Base-by-base conservation (phyloP, 1,140 invertebrate species). In the Bombus vancouverensis region DNA sequence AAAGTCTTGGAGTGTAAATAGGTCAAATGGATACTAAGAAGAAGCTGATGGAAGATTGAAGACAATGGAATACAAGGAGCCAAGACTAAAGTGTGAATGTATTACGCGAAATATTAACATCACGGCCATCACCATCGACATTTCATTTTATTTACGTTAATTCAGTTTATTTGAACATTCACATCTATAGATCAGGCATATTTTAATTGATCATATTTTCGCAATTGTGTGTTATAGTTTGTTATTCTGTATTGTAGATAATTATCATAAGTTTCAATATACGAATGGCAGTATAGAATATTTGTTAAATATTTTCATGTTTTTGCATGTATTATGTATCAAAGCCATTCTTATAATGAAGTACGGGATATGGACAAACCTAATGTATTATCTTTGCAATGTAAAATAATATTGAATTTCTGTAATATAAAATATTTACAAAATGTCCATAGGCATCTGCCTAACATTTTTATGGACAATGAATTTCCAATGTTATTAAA, bases 401-500 rank as follows among this genome's bases (percentile, higher is more conserved):
- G 89, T 90, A 90, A 81, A 86, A 88, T 84, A 90, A 75, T 86
- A 84, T 80, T 65, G 75, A 80, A 88, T 81, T 85, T 76, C 68
- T 91, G 85, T 89, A 90, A 86, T 87, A 90, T 91, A 90, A 87
- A 87, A 90, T 81, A 87, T 84, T 88, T 87, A 83, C 85, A 57
- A 28, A 83, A 78, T 87, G 66, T 76, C 66, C 71, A 86, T 32
- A 79, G 80, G 77, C 71, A 66, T 65, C 66, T 34, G 72, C 70
- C 65, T 74, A 74, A 86, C 53, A 86, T 44, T 83, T 72, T 87
- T 70, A 83, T 88, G 66, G 88, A 86, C 44, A 85, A 80, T 91
- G 80, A 88, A 87, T 86, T 81, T 90, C 77, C 81, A 88, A 84
- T 88, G 86, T 82, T 92, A 91, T 92, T 87, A 87, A 91, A 90